A percentile compares a stretch with the other conserved stretches of the same genome.
Conservation (phyloP, 2,888 invertebrate species). For the Entomobrya proxima region DNA sequence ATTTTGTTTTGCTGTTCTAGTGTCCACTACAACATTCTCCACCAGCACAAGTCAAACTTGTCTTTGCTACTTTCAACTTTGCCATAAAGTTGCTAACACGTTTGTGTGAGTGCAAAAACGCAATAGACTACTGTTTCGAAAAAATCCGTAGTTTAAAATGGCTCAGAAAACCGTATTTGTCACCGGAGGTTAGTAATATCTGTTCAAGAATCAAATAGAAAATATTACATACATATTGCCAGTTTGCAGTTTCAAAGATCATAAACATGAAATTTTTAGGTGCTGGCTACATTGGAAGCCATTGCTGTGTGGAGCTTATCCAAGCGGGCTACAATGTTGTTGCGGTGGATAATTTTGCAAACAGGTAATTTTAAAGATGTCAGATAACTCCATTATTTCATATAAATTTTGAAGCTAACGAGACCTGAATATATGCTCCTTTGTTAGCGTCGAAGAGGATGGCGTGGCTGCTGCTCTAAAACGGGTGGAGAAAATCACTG, state of each 20-base stretch:
- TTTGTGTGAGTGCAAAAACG: background rate
- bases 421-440: too few species aligned
- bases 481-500: slow-evolving; percentile 91
- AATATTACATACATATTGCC: too few species aligned
- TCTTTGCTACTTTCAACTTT: background rate
- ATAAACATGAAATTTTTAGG: slow-evolving; percentile 79
- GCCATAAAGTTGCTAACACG: background rate
- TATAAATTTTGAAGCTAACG: too few species aligned
- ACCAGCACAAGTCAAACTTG: background rate
- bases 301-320: slow-evolving; percentile 92
- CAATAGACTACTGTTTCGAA: too few species aligned
- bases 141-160: slow-evolving; percentile 52
- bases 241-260: too few species aligned
- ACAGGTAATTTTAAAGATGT: slow-evolving; percentile 80
- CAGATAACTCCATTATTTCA: too few species aligned
- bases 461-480: slow-evolving; percentile 86
- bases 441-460: slow-evolving; percentile 83
- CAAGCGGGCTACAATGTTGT: slow-evolving; percentile 90
- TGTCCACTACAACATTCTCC: background rate
- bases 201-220: background rate
- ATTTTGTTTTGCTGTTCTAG: slow-evolving; percentile 35
- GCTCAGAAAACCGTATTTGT: slow-evolving; percentile 64
- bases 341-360: slow-evolving; percentile 94
- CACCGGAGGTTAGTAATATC: slow-evolving; percentile 63
- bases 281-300: slow-evolving; percentile 97